A percentile compares a stretch with the other conserved stretches of the same genome.
Evolutionary conservation across 2,113 vertebrate genomes (phyloP).

Genomic region (Eptesicus fuscus): DNA sequence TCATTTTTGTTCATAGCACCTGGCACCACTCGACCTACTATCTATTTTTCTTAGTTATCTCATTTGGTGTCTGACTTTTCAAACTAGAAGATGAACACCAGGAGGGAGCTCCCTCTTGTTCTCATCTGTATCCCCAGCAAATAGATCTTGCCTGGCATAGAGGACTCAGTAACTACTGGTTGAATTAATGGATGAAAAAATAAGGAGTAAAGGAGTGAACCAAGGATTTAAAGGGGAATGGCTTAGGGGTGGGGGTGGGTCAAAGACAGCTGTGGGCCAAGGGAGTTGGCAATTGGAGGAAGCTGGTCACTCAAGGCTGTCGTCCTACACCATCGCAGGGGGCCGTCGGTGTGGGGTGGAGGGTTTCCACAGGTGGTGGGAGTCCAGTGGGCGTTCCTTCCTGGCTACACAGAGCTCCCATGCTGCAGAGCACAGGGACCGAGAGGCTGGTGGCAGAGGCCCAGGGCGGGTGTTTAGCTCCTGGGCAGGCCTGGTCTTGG

Average conservation of each 20-base stretch:
- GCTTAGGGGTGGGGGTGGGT: background rate
- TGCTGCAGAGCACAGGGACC: background rate
- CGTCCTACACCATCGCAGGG: accelerated
- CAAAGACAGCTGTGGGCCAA: background rate
- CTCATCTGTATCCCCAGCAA: background rate
- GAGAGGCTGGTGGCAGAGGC: background rate
- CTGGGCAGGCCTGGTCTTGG: background rate
- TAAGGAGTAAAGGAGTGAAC: background rate
- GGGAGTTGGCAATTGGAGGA: background rate
- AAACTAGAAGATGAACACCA: background rate
- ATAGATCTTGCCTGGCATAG: background rate
- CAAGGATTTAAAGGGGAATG: background rate
- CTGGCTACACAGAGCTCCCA: background rate
- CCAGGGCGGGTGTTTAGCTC: background rate
- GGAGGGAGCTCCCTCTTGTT: background rate
- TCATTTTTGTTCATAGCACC: background rate
- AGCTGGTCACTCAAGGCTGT: background rate
- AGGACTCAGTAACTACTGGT: background rate
- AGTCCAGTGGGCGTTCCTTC: background rate
- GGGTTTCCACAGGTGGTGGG: background rate
- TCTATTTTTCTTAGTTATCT: background rate
- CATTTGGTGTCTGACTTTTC: background rate
- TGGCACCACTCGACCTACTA: background rate
- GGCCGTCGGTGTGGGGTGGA: background rate
- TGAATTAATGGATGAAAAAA: background rate